Conservation (phyloP, 2,888 invertebrate genomes). For the Drosophila borealis region DNA sequence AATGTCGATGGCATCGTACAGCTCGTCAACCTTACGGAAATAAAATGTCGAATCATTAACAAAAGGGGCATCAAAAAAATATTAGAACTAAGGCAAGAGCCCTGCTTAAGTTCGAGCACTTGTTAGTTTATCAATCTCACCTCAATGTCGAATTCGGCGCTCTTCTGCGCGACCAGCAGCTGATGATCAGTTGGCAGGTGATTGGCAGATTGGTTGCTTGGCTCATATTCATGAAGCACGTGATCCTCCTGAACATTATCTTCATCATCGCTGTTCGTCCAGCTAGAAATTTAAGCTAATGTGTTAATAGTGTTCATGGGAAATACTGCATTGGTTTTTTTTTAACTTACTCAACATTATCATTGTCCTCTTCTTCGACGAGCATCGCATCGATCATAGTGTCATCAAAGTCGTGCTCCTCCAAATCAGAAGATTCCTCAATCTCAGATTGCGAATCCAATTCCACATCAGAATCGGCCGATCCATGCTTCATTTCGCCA, state of each 20-base stretch:
- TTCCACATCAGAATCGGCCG: slow-evolving; percentile 87
- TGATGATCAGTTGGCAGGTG: slow-evolving; percentile 58
- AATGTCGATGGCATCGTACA: slow-evolving; percentile 90
- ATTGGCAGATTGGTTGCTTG: slow-evolving; percentile 25
- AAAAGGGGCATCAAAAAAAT: neutral
- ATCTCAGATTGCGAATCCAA: slow-evolving; percentile 85
- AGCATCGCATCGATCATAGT: slow-evolving; percentile 85
- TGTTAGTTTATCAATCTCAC: slow-evolving; percentile 72
- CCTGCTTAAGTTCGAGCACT: neutral
- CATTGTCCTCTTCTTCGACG: slow-evolving; percentile 84
- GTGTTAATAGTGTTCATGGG: neutral
- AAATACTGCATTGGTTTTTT: neutral
- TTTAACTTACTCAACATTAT: slow-evolving; percentile 83
- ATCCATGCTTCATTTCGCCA: slow-evolving; percentile 94
- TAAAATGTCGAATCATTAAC: neutral
- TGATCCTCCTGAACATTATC: slow-evolving; percentile 54
- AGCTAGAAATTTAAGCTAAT: slow-evolving; percentile 16
- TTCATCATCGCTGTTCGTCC: slow-evolving; percentile 59
- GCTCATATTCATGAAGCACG: slow-evolving; percentile 48
- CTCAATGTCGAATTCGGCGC: slow-evolving; percentile 88
- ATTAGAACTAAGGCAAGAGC: neutral
- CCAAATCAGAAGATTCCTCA: slow-evolving; percentile 86
- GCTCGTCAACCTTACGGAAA: slow-evolving; percentile 87
- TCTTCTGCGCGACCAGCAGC: slow-evolving; percentile 72
- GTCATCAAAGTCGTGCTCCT: slow-evolving; percentile 87